These are phyloP conservation scores for Drosophila greeni DNA, from an alignment of 2,888 invertebrate genomes.

Conservation along the genomic window DNA sequence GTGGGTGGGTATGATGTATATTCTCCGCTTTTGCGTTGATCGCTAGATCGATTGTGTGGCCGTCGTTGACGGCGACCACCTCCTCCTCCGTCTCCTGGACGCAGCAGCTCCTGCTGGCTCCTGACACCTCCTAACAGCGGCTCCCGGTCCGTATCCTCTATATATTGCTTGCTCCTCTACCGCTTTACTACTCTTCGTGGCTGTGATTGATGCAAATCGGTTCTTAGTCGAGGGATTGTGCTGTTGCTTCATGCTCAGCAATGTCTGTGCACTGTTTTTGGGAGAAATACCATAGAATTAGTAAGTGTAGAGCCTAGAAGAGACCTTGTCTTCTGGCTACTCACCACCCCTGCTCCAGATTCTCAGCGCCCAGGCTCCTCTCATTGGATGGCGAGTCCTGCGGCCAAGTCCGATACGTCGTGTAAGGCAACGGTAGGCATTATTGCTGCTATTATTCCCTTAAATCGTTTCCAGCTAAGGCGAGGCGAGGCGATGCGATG, in stretches of 20 bases:
- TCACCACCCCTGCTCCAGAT: conserved; percentile 40
- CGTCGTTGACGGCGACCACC: conserved; percentile 31
- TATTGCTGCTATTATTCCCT: conserved; percentile 3
- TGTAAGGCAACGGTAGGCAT: conserved; percentile 19
- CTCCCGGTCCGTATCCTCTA: conserved; percentile 33
- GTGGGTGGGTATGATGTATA: neutral
- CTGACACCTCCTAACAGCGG: conserved; percentile 13
- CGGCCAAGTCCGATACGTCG: conserved; percentile 13
- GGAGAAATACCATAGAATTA: neutral
- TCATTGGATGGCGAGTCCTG: conserved; percentile 28
- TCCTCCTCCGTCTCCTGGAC: conserved; percentile 32
- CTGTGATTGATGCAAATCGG: conserved; percentile 30
- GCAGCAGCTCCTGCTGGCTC: conserved; percentile 17
- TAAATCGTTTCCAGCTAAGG: neutral
- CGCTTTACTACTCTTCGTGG: conserved; percentile 20
- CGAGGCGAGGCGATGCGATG: conserved; percentile 8
- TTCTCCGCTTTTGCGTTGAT: neutral
- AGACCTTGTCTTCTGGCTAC: neutral
- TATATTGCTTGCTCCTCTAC: conserved; percentile 20
- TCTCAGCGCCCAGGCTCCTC: conserved; percentile 33
- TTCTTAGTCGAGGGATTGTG: conserved; percentile 33
- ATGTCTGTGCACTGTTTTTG: conserved; percentile 26
- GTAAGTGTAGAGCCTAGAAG: neutral
- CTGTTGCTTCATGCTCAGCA: conserved; percentile 52
- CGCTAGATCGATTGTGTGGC: conserved; percentile 11